Conservation (phyloP, 2,113 vertebrate genomes). For the Phyllostomus hastatus region DNA sequence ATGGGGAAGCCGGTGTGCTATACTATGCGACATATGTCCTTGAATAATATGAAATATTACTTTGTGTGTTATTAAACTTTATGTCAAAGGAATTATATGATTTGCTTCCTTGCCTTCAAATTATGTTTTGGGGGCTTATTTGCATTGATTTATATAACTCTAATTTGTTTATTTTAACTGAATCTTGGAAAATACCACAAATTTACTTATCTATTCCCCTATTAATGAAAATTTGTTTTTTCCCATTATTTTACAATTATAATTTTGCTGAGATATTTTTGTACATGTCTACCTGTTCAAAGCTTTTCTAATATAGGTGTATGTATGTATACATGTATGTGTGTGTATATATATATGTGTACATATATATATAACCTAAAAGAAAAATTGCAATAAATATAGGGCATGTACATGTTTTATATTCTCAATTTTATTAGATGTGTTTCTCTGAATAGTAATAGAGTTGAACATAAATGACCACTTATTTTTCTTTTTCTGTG, state of each 20-base stretch:
- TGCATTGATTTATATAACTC: not conserved
- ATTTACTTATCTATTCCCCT: not conserved
- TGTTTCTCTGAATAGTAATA: not conserved
- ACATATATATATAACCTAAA: not conserved
- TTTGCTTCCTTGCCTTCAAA: not conserved
- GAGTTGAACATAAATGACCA: not conserved
- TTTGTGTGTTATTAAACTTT: not conserved
- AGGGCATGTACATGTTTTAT: not conserved
- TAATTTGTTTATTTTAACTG: not conserved
- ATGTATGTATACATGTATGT: not conserved
- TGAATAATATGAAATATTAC: not conserved
- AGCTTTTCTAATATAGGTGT: not conserved
- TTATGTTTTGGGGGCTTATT: not conserved
- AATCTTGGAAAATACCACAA: constrained; percentile 18
- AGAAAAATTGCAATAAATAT: not conserved
- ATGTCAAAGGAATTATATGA: not conserved
- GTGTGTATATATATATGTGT: not conserved
- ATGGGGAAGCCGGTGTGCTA: not conserved
- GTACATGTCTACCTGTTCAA: not conserved
- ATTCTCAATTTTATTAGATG: not conserved
- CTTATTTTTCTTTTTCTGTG: not conserved
- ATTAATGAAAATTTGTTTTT: not conserved
- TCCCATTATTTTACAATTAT: not conserved
- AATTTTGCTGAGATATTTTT: not conserved
- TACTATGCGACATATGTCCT: not conserved